A percentile compares a stretch with the other conserved stretches of the same genome.
phyloP scores from a whole-genome alignment of 2,797 vertebrate species.

The Spinibarbus caldwelli region DNA sequence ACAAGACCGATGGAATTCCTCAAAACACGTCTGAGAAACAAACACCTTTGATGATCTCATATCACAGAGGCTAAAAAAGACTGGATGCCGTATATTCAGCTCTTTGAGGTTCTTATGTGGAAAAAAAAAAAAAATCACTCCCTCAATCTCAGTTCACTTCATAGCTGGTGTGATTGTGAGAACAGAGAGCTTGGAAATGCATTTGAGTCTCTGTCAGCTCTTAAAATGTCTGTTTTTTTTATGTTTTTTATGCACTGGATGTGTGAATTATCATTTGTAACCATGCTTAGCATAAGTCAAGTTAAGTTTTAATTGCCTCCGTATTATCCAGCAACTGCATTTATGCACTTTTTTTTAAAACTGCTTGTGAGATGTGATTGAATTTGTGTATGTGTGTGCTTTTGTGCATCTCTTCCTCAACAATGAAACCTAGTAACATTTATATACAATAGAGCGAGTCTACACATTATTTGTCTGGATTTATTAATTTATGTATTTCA shows the following conservation, averaged over 20 bases:
- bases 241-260: background rate
- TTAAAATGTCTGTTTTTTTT: background rate
- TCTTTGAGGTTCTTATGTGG: constrained; percentile 26
- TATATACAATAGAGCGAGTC: background rate
- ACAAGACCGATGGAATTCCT: constrained; percentile 4
- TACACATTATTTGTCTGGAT: constrained; percentile 4
- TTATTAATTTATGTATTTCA: background rate
- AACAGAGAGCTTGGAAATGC: constrained; percentile 18
- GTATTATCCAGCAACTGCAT: background rate
- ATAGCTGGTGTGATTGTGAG: background rate
- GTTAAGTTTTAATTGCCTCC: background rate
- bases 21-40: constrained; percentile 8
- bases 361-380: background rate
- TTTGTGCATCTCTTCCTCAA: background rate
- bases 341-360: too few species aligned
- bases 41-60: constrained; percentile 41
- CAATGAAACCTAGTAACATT: background rate
- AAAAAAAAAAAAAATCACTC: background rate
- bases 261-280: background rate
- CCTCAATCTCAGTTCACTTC: background rate
- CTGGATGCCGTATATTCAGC: background rate
- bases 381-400: background rate
- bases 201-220: background rate
- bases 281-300: background rate
- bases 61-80: constrained; percentile 25